Conservation (phyloP, 2,888 invertebrate species). For the Tridacna crocea region DNA sequence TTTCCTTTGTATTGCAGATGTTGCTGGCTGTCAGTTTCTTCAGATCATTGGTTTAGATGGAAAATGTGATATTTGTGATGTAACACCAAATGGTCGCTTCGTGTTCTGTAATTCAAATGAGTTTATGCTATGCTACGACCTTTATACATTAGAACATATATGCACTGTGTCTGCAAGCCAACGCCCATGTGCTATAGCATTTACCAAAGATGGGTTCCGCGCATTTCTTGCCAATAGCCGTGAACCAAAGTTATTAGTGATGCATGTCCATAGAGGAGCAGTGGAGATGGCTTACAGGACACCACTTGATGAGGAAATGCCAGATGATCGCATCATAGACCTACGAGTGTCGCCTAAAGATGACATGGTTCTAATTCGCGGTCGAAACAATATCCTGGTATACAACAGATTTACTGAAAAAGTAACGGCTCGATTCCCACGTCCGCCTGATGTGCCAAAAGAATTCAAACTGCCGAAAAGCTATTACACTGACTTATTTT, state of each 20-base stretch:
- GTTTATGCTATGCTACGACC: slow-evolving; percentile 76
- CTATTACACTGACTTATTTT: slow-evolving; percentile 70
- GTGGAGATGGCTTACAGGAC: slow-evolving; percentile 80
- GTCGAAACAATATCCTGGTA: slow-evolving; percentile 73
- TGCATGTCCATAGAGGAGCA: slow-evolving; percentile 76
- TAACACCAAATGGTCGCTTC: slow-evolving; percentile 77
- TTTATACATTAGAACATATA: slow-evolving; percentile 75
- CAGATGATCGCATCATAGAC: slow-evolving; percentile 63
- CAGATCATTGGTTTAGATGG: slow-evolving; percentile 79
- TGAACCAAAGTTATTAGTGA: slow-evolving; percentile 75
- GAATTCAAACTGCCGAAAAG: slow-evolving; percentile 82
- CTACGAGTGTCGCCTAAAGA: slow-evolving; percentile 74
- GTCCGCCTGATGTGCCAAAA: slow-evolving; percentile 78
- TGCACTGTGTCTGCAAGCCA: slow-evolving; percentile 72
- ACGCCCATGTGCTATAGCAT: slow-evolving; percentile 73
- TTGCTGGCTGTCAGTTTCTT: slow-evolving; percentile 75
- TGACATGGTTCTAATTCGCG: slow-evolving; percentile 71
- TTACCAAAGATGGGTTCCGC: slow-evolving; percentile 74
- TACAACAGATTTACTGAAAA: slow-evolving; percentile 77
- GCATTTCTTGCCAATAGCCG: slow-evolving; percentile 75
- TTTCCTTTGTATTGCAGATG: slow-evolving; percentile 80
- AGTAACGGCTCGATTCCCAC: slow-evolving; percentile 72
- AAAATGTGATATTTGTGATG: slow-evolving; percentile 74
- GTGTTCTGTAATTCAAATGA: slow-evolving; percentile 80
- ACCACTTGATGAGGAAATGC: slow-evolving; percentile 71